phyloP scores from a whole-genome alignment of 2,797 vertebrate species.

The Microctenopoma stevenorrisi region DNA sequence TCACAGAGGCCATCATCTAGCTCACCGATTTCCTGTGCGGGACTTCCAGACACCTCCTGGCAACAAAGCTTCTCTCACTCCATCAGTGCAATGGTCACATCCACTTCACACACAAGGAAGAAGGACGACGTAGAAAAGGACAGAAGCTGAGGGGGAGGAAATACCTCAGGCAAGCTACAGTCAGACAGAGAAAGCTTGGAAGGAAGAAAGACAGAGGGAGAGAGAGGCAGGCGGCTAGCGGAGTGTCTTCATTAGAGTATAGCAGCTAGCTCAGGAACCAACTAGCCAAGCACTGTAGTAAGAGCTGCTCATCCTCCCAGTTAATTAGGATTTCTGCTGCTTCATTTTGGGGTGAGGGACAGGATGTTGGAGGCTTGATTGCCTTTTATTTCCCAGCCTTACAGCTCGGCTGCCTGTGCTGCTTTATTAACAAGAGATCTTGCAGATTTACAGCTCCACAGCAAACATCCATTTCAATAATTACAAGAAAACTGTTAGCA shows the following conservation, averaged over 20 bases:
- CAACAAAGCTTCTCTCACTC: slow-evolving; percentile 66
- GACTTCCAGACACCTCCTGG: slow-evolving; percentile 70
- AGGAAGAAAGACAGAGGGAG: slow-evolving; percentile 26
- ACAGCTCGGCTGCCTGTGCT: slow-evolving; percentile 70
- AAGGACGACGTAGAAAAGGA: slow-evolving; percentile 42
- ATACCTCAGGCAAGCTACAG: slow-evolving; percentile 60
- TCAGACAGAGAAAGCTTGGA: slow-evolving; percentile 49
- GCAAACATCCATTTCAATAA: slow-evolving; percentile 86
- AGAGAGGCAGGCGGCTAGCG: slow-evolving; percentile 38
- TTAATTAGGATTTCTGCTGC: slow-evolving; percentile 87
- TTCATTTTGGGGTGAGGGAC: slow-evolving; percentile 78
- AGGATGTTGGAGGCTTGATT: slow-evolving; percentile 84
- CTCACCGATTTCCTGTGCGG: slow-evolving; percentile 74
- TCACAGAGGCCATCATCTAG: slow-evolving; percentile 73
- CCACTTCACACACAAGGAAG: slow-evolving; percentile 61
- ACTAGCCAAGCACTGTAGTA: slow-evolving; percentile 58
- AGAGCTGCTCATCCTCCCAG: slow-evolving; percentile 74
- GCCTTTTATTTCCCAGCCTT: slow-evolving; percentile 83
- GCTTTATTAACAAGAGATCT: slow-evolving; percentile 81
- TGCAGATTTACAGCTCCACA: slow-evolving; percentile 79
- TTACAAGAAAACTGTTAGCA: slow-evolving; percentile 81
- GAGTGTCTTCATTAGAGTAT: slow-evolving; percentile 73
- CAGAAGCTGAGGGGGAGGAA: slow-evolving; percentile 37
- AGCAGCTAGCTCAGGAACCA: slow-evolving; percentile 55
- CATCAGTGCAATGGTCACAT: slow-evolving; percentile 70